phyloP scores from a whole-genome alignment of 2,113 vertebrate genomes.

The Aegithalos caudatus region DNA sequence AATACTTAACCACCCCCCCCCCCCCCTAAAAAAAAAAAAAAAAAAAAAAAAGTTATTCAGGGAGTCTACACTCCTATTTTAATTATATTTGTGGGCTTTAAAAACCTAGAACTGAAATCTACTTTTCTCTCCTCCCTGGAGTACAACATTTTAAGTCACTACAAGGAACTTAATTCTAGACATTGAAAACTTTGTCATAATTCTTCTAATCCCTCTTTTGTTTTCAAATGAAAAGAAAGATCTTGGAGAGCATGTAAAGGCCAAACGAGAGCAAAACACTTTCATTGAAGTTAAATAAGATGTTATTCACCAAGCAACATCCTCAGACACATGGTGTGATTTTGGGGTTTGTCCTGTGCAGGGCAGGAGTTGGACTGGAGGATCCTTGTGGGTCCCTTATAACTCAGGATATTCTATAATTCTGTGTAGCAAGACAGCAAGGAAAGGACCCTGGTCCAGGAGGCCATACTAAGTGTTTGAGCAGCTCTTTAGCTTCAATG shows the following conservation, averaged over 20 bases:
- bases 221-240: background rate
- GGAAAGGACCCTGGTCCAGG: background rate
- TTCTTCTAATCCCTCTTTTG: background rate
- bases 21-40: too few species aligned
- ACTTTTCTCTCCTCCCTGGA: background rate
- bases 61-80: background rate
- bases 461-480: rapidly evolving
- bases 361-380: background rate
- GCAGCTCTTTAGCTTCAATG: background rate
- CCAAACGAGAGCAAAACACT: background rate
- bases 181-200: background rate
- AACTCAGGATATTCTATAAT: background rate
- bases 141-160: background rate
- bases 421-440: background rate
- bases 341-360: background rate
- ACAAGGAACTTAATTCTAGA: background rate
- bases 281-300: background rate
- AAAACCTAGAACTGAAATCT: background rate
- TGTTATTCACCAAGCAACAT: rapidly evolving
- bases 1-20: background rate
- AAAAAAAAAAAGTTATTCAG: background rate
- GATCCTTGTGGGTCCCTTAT: background rate
- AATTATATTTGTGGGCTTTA: background rate
- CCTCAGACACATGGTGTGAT: background rate
- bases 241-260: background rate